Percentiles rank a stretch among this genome's conserved stretches.
Evolutionary conservation across 1,140 invertebrate species (phyloP).

Genomic region (Brachionus angularis): DNA sequence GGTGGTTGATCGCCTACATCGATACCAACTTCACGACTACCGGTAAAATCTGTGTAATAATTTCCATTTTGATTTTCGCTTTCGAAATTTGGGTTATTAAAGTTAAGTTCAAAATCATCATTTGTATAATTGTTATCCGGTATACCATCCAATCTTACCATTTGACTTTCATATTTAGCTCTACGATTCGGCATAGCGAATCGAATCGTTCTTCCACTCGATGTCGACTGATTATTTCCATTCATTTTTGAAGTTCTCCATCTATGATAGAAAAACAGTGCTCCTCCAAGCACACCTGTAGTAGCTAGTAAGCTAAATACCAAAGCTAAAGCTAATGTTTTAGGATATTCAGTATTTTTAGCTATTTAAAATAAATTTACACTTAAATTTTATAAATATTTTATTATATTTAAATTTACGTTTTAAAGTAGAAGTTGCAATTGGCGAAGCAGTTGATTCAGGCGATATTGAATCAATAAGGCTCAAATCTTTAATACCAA

Average conservation of each 20-base stretch:
- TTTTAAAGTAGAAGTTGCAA: conserved; percentile 4
- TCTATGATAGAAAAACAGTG: conserved; percentile 1
- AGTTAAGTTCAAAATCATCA: conserved; percentile 5
- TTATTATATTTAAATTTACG: background rate
- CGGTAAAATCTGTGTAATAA: conserved; percentile 32
- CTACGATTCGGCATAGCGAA: conserved; percentile 7
- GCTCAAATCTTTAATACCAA: background rate
- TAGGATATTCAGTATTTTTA: background rate
- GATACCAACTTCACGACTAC: conserved; percentile 33
- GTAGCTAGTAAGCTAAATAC: conserved; percentile 23
- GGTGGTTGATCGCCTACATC: conserved; percentile 10
- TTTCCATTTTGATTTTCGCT: background rate
- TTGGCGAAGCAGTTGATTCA: background rate
- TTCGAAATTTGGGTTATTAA: conserved; percentile 21
- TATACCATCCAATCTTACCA: background rate
- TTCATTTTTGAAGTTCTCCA: conserved; percentile 2
- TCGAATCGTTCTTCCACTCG: background rate
- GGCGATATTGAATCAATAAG: background rate
- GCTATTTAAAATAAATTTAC: background rate
- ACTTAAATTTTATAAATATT: background rate
- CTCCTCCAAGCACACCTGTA: background rate
- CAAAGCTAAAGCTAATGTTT: background rate
- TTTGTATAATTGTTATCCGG: background rate
- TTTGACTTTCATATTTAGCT: conserved; percentile 2
- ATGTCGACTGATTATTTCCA: background rate